Evolutionary conservation across 2,888 invertebrate species (phyloP), one percentile per base, ranked within the genome.

Genomic region (Synergus laeviventris): DNA sequence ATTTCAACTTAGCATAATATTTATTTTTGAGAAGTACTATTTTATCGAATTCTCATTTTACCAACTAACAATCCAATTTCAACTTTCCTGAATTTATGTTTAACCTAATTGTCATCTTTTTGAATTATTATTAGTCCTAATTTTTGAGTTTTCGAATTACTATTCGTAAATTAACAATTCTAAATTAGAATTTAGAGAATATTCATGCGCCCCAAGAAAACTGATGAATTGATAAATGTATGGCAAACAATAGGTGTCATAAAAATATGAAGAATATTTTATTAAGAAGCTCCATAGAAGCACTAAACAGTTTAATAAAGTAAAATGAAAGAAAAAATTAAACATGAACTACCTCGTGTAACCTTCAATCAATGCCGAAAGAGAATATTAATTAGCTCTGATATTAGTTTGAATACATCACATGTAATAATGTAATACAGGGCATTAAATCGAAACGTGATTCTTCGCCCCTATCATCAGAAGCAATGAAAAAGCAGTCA

Each of bases 381-480:
- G 49, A 54, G 59, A 14, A 59, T 24, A 14, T n/a, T n/a, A n/a
- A n/a, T n/a, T n/a, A n/a, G n/a, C n/a, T n/a, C n/a, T n/a, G n/a
- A n/a, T n/a, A n/a, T n/a, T 70, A n/a, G 21, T 70, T 45, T 42
- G 21, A 70, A 59, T 59, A 24, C 24, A 49, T 16, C 66, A 42
- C 14, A 24, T 24, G 45, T 24, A 70, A 45, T 24, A 45, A 45
- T 70, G 45, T 70, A 45, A 8, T 14, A 24, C 42, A 24, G 21
- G 45, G 45, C 45, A 66, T 66, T 66, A 66, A 31, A 45, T 66
- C 66, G 66, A 45, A 9, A 66, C 66, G 45, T 66, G 66, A 66
- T 66, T 24, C 66, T 70, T 24, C 45, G 14, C 45, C 66, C 31
- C 66, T 49, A 70, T 70, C 66, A 70, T 70, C 66, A 70, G 66